phyloP scores from a whole-genome alignment of 2,888 invertebrate species.

The Agrochola litura region DNA sequence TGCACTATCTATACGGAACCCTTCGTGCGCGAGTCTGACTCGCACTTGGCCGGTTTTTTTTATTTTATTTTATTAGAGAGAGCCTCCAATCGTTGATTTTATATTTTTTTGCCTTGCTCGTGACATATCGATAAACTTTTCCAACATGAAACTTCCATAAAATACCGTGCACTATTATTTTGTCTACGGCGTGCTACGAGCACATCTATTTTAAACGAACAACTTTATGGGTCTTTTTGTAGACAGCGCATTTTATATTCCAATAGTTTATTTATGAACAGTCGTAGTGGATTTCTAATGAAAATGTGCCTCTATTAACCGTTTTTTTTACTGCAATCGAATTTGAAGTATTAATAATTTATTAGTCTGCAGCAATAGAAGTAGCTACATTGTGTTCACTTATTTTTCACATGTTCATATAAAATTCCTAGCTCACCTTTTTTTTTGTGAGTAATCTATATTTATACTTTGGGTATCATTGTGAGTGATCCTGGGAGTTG shows the following conservation, averaged over 20 bases:
- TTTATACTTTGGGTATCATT: background rate
- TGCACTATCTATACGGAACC: too few species aligned
- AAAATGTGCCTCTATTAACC: constrained; percentile 2
- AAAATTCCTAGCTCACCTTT: background rate
- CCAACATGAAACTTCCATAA: constrained; percentile 30
- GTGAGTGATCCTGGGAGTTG: background rate
- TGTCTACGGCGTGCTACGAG: constrained; percentile 41
- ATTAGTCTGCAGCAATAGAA: background rate
- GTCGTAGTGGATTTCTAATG: constrained; percentile 21
- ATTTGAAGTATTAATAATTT: background rate
- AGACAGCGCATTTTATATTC: constrained; percentile 46
- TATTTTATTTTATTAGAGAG: background rate
- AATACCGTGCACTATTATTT: constrained; percentile 36
- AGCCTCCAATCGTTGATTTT: background rate
- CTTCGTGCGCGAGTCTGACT: too few species aligned
- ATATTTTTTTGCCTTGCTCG: background rate
- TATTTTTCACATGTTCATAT: background rate
- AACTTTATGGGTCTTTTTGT: constrained; percentile 43
- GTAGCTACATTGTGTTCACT: background rate
- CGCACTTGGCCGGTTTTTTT: too few species aligned
- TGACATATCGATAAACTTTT: constrained; percentile 42
- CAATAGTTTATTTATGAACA: constrained; percentile 50
- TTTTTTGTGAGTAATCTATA: background rate
- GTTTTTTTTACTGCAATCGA: constrained; percentile 6
- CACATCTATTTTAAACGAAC: constrained; percentile 48